Evolutionary conservation across 2,888 invertebrate genomes (phyloP).

Genomic region (Lysandra bellargus): DNA sequence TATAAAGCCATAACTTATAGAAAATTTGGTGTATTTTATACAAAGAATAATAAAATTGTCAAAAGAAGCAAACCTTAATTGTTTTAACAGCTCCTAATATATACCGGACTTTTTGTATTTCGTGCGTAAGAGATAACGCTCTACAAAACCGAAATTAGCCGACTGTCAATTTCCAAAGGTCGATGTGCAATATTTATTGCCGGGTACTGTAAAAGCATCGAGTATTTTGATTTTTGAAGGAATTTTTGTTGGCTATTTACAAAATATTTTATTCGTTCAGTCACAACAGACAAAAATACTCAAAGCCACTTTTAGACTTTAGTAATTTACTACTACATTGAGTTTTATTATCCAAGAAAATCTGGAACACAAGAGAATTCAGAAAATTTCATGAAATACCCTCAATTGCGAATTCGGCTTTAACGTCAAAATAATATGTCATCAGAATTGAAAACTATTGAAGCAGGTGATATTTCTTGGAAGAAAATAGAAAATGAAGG

Average conservation of each 20-base stretch:
- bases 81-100: no score
- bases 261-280: neutral
- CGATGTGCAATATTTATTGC: no score
- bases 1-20: no score
- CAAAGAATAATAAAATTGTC: no score
- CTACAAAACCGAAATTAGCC: no score
- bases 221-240: neutral
- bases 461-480: slow-evolving; percentile 53
- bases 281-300: neutral
- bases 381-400: neutral
- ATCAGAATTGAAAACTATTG: slow-evolving; percentile 48
- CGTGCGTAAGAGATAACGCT: no score
- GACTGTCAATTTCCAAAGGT: no score
- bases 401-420: neutral
- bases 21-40: no score
- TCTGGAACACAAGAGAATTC: neutral
- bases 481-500: slow-evolving; percentile 70
- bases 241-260: neutral
- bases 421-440: slow-evolving; percentile 37
- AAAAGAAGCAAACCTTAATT: no score
- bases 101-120: no score
- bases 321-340: neutral
- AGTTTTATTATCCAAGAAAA: neutral
- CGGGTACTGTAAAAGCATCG: no score
- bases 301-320: neutral